These are phyloP conservation scores for Tringa solitaria DNA, from an alignment of 2,113 vertebrate genomes.

Conservation along the genomic window DNA sequence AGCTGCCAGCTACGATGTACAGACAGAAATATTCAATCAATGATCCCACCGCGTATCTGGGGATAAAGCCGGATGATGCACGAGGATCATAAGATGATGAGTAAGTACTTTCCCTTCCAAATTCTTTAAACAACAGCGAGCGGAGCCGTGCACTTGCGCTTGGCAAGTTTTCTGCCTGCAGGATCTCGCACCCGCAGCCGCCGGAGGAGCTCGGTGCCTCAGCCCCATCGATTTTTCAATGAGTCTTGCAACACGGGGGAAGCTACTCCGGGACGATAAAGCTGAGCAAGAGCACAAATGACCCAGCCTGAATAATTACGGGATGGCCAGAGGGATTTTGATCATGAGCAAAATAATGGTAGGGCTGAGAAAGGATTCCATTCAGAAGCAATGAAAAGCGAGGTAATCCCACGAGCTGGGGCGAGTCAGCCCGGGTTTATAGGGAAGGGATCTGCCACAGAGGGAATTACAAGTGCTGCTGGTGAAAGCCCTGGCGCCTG, in stretches of 20 bases:
- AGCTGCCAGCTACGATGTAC: not conserved
- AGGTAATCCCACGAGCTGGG: not conserved
- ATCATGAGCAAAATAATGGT: not conserved
- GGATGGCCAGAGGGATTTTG: not conserved
- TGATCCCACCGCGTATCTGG: not conserved
- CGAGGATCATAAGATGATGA: slow-evolving; percentile 22
- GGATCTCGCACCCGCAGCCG: not conserved
- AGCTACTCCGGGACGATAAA: not conserved
- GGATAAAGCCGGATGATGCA: not conserved
- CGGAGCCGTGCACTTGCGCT: not conserved
- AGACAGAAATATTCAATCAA: not conserved
- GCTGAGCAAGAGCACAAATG: not conserved
- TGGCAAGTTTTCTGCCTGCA: not conserved
- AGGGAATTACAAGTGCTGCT: not conserved
- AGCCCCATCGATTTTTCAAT: not conserved
- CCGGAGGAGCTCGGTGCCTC: not conserved
- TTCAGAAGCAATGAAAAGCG: not conserved
- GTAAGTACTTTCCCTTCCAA: slow-evolving; percentile 49
- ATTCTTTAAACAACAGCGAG: not conserved
- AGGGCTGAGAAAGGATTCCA: not conserved
- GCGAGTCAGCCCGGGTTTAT: not conserved
- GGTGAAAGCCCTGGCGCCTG: accelerated
- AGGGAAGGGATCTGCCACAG: accelerated
- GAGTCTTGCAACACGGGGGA: not conserved
- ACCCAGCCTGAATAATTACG: not conserved